Percentiles rank a stretch among this genome's conserved stretches.
Evolutionary conservation across 2,888 invertebrate genomes (phyloP).

Genomic region (Octonoba sinensis): DNA sequence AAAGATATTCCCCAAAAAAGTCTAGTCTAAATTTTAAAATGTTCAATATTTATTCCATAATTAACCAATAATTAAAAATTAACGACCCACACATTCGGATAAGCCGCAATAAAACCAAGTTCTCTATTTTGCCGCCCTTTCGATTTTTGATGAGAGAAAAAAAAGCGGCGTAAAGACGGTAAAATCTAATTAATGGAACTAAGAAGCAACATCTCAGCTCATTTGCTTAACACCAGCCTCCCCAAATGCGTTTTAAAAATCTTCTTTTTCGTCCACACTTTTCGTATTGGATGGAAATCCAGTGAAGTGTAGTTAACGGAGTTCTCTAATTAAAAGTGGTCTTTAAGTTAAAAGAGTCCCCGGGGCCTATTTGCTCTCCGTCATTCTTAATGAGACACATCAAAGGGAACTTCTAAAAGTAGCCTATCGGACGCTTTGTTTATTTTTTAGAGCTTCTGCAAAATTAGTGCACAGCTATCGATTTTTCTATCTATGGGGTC

Average conservation of each 20-base stretch:
- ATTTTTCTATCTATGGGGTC: too few species aligned
- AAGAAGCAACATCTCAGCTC: conserved; percentile 2
- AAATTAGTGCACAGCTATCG: too few species aligned
- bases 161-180: not conserved
- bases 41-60: too few species aligned
- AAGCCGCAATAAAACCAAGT: too few species aligned
- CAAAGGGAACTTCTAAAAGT: not conserved
- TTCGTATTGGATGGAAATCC: not conserved
- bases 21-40: too few species aligned
- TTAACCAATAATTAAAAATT: too few species aligned
- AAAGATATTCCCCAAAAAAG: too few species aligned
- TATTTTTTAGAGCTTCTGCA: too few species aligned
- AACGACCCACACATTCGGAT: too few species aligned
- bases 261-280: not conserved
- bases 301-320: conserved; percentile 18
- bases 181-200: conserved; percentile 18
- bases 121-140: too few species aligned
- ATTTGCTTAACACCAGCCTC: not conserved
- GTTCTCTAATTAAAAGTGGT: conserved; percentile 22
- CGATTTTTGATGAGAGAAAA: too few species aligned
- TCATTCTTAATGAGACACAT: conserved; percentile 19
- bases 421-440: too few species aligned
- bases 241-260: not conserved
- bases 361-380: conserved; percentile 24
- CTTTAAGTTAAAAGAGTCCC: conserved; percentile 22